These are phyloP conservation scores for Epinephelus moara DNA, from an alignment of 2,113 vertebrate species.

Conservation along the genomic window DNA sequence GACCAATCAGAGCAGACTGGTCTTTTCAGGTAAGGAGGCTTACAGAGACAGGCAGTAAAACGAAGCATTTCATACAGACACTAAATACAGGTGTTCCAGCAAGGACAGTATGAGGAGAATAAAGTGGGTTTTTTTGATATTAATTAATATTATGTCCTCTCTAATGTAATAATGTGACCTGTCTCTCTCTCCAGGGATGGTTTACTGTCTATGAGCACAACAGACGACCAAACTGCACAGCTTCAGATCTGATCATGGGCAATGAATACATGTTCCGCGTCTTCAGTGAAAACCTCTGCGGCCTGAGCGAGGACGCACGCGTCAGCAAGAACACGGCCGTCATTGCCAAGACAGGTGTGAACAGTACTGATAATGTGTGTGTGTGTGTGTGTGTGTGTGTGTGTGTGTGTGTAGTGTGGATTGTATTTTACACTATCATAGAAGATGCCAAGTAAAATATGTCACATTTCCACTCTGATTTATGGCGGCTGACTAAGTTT, in stretches of 20 bases:
- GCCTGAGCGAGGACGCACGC: slow-evolving; percentile 85
- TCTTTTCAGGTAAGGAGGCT: no score
- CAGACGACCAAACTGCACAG: slow-evolving; percentile 86
- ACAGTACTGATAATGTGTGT: neutral
- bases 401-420: neutral
- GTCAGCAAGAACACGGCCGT: slow-evolving; percentile 89
- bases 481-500: slow-evolving; percentile 2
- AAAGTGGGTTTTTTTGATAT: no score
- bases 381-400: neutral
- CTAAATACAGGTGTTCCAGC: no score
- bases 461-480: slow-evolving; percentile 13
- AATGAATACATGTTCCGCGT: slow-evolving; percentile 92
- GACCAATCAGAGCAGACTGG: no score
- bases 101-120: no score
- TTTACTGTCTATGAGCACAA: slow-evolving; percentile 91
- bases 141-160: no score
- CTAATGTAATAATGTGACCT: no score
- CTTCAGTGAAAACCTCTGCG: slow-evolving; percentile 90
- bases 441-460: neutral
- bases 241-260: slow-evolving; percentile 91
- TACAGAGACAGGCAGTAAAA: no score
- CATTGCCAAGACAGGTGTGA: slow-evolving; percentile 87
- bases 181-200: slow-evolving; percentile 86
- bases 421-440: neutral
- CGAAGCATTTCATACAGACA: no score